These are phyloP conservation scores for Diabrotica virgifera DNA, from an alignment of 1,140 invertebrate genomes.

Conservation along the genomic window DNA sequence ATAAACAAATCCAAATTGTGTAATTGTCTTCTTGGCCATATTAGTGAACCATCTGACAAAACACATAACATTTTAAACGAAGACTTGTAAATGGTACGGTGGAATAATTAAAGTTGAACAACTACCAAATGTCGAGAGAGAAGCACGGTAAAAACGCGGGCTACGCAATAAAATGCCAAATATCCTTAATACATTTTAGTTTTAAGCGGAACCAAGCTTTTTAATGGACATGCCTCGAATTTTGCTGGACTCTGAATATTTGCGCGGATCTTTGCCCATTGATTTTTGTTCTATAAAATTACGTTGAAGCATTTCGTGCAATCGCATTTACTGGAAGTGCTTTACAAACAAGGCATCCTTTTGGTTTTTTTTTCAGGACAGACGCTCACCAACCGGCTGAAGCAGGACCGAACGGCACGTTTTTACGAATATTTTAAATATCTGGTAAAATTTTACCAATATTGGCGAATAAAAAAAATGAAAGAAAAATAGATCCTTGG, in stretches of 20 bases:
- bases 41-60: not conserved
- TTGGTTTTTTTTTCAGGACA: slow-evolving; percentile 21
- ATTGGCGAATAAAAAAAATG: too few relatives aligned
- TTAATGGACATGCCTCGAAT: slow-evolving; percentile 37
- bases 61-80: not conserved
- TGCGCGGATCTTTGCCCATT: slow-evolving; percentile 31
- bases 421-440: too few relatives aligned
- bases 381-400: not conserved
- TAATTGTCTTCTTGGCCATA: not conserved
- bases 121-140: slow-evolving; percentile 11
- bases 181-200: slow-evolving; percentile 35
- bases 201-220: slow-evolving; percentile 29
- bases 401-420: too few relatives aligned
- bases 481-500: too few relatives aligned
- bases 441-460: too few relatives aligned
- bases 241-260: slow-evolving; percentile 35
- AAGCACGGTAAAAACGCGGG: slow-evolving; percentile 25
- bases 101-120: slow-evolving; percentile 17
- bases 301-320: slow-evolving; percentile 33
- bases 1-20: not conserved
- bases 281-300: slow-evolving; percentile 39
- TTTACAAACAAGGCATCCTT: slow-evolving; percentile 31
- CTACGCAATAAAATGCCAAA: slow-evolving; percentile 33
- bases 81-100: not conserved
- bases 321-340: slow-evolving; percentile 35